Percentiles rank a stretch among this genome's conserved stretches.
These are phyloP conservation scores for Aculops lycopersici DNA, from an alignment of 1,140 invertebrate species.

Conservation along the genomic window DNA sequence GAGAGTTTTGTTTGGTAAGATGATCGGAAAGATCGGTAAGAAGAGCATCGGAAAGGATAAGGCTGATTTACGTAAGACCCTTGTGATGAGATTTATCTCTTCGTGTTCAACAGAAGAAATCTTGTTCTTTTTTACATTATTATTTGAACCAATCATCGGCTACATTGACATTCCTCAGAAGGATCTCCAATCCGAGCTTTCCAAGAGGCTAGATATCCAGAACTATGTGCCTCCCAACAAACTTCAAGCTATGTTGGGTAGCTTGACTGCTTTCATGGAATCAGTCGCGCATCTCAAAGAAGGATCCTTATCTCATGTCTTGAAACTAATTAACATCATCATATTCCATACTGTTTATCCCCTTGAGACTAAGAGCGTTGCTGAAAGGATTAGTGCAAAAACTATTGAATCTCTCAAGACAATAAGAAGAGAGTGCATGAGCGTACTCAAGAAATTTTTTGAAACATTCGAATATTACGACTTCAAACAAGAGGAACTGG, in stretches of 20 bases:
- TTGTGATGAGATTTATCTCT: slow-evolving; percentile 48
- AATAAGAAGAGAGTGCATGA: slow-evolving; percentile 10
- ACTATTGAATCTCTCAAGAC: no score
- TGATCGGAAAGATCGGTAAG: slow-evolving; percentile 35
- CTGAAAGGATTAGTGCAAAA: no score
- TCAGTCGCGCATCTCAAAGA: slow-evolving; percentile 44
- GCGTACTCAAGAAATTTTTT: slow-evolving; percentile 26
- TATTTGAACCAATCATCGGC: slow-evolving; percentile 34
- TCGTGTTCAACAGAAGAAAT: slow-evolving; percentile 43
- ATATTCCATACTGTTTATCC: no score
- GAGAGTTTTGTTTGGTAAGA: slow-evolving; percentile 55
- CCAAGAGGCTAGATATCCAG: background rate
- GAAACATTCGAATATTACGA: slow-evolving; percentile 36
- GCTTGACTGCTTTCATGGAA: slow-evolving; percentile 37
- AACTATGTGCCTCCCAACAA: slow-evolving; percentile 1
- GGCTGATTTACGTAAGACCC: slow-evolving; percentile 28
- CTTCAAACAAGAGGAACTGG: slow-evolving; percentile 33
- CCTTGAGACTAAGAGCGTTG: no score
- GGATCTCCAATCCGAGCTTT: background rate
- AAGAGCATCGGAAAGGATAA: slow-evolving; percentile 34
- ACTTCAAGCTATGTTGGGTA: slow-evolving; percentile 2
- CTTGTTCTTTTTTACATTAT: slow-evolving; percentile 40
- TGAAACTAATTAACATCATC: slow-evolving; percentile 35
- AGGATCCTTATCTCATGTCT: slow-evolving; percentile 27
- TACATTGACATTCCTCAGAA: slow-evolving; percentile 20